Conservation (phyloP, 2,113 vertebrate genomes). For the Pseudorhombus dupliciocellatus region DNA sequence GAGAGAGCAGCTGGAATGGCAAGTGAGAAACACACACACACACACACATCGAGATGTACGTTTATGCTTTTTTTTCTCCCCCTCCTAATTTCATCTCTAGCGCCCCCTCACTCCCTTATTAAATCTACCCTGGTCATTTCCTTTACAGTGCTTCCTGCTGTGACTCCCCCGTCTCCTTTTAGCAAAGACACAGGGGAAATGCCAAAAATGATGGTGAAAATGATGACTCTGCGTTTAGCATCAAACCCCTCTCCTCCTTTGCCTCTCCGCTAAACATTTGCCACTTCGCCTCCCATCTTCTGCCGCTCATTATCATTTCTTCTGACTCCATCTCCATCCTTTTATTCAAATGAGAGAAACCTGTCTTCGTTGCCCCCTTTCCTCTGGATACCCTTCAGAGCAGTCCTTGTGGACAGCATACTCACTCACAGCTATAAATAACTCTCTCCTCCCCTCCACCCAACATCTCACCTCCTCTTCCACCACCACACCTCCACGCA, state of each 20-base stretch:
- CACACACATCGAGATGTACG: constrained; percentile 45
- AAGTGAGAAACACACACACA: constrained; percentile 66
- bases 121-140: constrained; percentile 58
- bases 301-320: constrained; percentile 40
- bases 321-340: constrained; percentile 44
- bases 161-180: constrained; percentile 13
- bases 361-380: constrained; percentile 69
- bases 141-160: constrained; percentile 53
- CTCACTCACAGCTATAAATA: constrained; percentile 84
- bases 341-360: constrained; percentile 72
- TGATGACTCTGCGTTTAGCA: constrained; percentile 20
- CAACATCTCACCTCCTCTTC: constrained; percentile 25
- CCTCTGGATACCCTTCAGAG: constrained; percentile 81
- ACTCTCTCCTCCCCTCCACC: constrained; percentile 48
- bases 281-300: constrained; percentile 21
- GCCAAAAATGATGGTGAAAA: constrained; percentile 26
- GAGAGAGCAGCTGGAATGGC: constrained; percentile 82
- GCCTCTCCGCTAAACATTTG: constrained; percentile 15
- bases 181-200: constrained; percentile 9
- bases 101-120: constrained; percentile 58
- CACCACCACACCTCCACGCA: constrained; percentile 36
- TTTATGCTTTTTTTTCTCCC: constrained; percentile 39
- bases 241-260: neutral
- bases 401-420: constrained; percentile 79
- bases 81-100: constrained; percentile 48